phyloP scores from a whole-genome alignment of 2,113 vertebrate species.

The Piliocolobus tephrosceles region DNA sequence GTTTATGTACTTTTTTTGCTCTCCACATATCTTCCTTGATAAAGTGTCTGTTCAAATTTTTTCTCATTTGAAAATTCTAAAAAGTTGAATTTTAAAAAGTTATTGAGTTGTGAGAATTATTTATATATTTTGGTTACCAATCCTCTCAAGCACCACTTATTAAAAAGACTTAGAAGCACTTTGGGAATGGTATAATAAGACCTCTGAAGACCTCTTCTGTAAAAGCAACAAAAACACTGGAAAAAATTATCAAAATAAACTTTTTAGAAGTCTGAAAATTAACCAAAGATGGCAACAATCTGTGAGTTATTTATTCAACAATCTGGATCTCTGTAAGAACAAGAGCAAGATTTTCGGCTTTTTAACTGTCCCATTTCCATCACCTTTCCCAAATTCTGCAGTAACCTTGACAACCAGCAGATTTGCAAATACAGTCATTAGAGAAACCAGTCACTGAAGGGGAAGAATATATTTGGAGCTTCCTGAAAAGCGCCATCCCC shows the following conservation, averaged over 20 bases:
- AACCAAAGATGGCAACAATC: not conserved
- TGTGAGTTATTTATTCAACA: not conserved
- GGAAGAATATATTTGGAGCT: not conserved
- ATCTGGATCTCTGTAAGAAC: not conserved
- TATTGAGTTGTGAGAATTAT: slow-evolving; percentile 1
- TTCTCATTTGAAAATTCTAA: not conserved
- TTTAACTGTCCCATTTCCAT: not conserved
- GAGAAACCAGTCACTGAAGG: not conserved
- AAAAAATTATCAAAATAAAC: not conserved
- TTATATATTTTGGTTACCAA: not conserved
- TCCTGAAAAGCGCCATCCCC: not conserved
- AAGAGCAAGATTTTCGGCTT: not conserved
- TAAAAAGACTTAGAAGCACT: not conserved
- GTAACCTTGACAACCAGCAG: not conserved
- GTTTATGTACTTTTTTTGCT: not conserved
- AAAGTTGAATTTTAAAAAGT: not conserved
- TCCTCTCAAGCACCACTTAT: not conserved
- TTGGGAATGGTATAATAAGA: not conserved
- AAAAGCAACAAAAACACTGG: not conserved
- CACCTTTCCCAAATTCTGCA: not conserved
- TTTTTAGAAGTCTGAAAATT: slow-evolving; percentile 16
- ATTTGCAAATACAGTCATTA: not conserved
- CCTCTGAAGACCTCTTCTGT: not conserved
- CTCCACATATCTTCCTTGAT: not conserved
- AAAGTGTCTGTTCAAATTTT: not conserved